Conservation (phyloP, 92 coral and sea anemone genomes). For the Parazoanthus swiftii region DNA sequence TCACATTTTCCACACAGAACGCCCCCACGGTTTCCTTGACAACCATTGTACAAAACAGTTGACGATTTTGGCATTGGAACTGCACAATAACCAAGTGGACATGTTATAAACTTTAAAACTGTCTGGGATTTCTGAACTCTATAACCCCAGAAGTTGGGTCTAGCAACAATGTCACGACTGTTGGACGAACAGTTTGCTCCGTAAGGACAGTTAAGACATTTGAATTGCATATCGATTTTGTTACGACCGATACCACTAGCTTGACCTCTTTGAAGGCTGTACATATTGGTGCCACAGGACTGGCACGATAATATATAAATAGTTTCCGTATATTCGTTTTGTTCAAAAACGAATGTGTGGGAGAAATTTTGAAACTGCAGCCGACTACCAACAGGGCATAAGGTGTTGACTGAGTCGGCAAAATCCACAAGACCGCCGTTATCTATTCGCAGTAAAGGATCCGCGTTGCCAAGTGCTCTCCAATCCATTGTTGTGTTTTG, state of each 20-base stretch:
- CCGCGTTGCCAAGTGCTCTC: background rate
- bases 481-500: constrained; percentile 11
- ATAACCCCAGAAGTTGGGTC: constrained; percentile 75
- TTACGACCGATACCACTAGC: background rate
- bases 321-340: background rate
- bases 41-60: constrained; percentile 50
- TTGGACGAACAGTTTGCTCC: constrained; percentile 53
- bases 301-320: background rate
- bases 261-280: constrained; percentile 25
- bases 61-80: background rate
- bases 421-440: constrained; percentile 5
- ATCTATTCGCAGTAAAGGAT: constrained; percentile 1
- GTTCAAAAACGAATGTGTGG: background rate
- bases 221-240: background rate
- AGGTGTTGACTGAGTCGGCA: background rate
- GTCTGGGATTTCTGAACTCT: background rate
- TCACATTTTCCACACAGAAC: constrained; percentile 57
- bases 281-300: background rate
- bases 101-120: constrained; percentile 42
- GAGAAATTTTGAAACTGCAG: constrained; percentile 25
- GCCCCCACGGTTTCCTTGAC: constrained; percentile 56
- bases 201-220: constrained; percentile 63
- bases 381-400: constrained; percentile 8
- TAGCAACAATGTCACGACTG: constrained; percentile 49
- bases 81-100: constrained; percentile 55